Evolutionary conservation across 2,888 invertebrate genomes (phyloP), one percentile per base, ranked within the genome.

Genomic region (Phortica magna): DNA sequence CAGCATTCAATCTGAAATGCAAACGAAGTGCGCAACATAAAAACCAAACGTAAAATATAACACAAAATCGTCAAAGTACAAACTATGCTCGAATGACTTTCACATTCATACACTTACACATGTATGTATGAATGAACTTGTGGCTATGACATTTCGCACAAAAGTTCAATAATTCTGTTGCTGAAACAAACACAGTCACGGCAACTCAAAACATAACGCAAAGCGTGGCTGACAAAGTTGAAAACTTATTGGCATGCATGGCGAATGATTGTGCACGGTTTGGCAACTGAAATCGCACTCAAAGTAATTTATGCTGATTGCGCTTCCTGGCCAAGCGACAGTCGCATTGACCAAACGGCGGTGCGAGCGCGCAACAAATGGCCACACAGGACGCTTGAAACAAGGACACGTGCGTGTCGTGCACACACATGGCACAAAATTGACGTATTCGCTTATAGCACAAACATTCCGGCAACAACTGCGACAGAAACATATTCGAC

Each of bases 291-390:
- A n/a, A 31, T 31, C 31, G 64, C 64, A 64, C 31, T 31, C 22
- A 64, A 19, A 31, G 64, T 42, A 71, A 71, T 71, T 71, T 71
- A 71, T 71, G 70, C 48, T 71, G 70, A 71, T 71, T 53, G 53
- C 53, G 53, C 39, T 22, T 31, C 7, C 53, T 55, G 39, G n/a
- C 2, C 42, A n/a, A n/a, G n/a, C n/a, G 42, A 67, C 39, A 41
- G 17, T 17, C 67, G 10, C 4, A 67, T 14, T 41, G 31, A 42
- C 39, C 67, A n/a, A 7, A 67, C 6, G n/a, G 42, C 7, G 17
- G 39, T 67, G n/a, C 22, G 53, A 14, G 31, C 31, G 42, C 31
- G 70, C 70, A 71, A 71, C 55, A 71, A 71, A 71, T 71, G 70
- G 53, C 31, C 55, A 19, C 70, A 53, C 31, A 71, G 68, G 68